Conservation (phyloP, 2,888 invertebrate genomes). For the Lithophane ornitopus region DNA sequence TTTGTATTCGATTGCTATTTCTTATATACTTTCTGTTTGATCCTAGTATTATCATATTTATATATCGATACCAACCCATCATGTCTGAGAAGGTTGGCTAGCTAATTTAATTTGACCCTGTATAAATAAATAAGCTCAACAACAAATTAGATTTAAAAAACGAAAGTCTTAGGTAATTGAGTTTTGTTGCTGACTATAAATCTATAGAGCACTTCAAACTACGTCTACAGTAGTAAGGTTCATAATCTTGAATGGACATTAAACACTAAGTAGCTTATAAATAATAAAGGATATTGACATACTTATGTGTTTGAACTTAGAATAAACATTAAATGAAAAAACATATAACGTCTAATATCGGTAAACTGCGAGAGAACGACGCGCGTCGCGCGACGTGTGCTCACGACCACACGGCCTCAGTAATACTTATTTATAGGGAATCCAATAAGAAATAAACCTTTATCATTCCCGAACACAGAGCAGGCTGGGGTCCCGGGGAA, state of each 20-base stretch:
- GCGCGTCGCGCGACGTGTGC: not conserved
- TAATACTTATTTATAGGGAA: slow-evolving; percentile 54
- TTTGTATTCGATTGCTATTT: not conserved
- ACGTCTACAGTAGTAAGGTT: no score
- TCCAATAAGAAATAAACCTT: slow-evolving; percentile 61
- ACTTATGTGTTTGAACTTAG: not conserved
- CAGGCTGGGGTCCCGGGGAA: slow-evolving; percentile 8
- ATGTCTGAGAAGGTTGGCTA: no score
- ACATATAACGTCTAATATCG: slow-evolving; percentile 9
- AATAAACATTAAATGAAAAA: not conserved
- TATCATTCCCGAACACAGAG: slow-evolving; percentile 43
- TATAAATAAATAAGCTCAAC: not conserved
- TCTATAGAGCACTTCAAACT: no score
- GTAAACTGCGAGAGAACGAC: slow-evolving; percentile 14
- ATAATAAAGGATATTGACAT: no score
- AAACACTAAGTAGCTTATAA: no score
- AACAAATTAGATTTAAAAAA: not conserved
- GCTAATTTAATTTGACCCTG: no score
- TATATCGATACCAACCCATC: not conserved
- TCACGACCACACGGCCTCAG: not conserved
- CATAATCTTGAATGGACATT: no score
- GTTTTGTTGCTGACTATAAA: not conserved
- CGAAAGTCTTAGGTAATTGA: not conserved
- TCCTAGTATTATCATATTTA: not conserved
- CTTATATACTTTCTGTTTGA: not conserved